Evolutionary conservation across 1,140 invertebrate species (phyloP), one percentile per base, ranked within the genome.

Genomic region (Ylistrum balloti): DNA sequence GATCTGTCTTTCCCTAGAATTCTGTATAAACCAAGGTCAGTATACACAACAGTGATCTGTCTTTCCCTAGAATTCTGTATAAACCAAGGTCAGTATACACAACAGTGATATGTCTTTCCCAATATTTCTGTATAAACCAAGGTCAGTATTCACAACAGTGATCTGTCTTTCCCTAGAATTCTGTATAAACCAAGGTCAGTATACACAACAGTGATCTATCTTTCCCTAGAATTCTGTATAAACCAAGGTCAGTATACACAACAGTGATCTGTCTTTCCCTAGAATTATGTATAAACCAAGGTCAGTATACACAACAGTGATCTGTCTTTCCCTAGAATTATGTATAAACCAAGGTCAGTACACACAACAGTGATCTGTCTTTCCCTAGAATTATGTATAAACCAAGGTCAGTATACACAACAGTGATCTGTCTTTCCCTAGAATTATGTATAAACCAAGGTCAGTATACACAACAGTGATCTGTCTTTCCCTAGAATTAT

Each of bases 301-400:
- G 98, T 97, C 94, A 86, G 90, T 88, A 87, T n/a, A n/a, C 45
- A 33, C 5, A 5, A 38, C 35, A 38, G 20, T 2, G 2, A 86
- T 17, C n/a, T 9, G 56, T 45, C 17, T 28, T 7, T 74, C 15
- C 11, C 56, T 7, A 74, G 22, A 28, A 74, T 28, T 28, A 22
- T 28, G 56, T 74, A 97, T 94, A 97, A 98, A 94, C 97, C 97
- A 88, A 98, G 97, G 98, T 97, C 94, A 86, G 90, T 88, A 87
- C 45, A 33, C 5, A 5, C n/a, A n/a, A 38, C 35, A 38, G 20
- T 2, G 2, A 86, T 17, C n/a, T 9, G 56, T 45, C 17, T 28
- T 7, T 74, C 15, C 11, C 56, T 7, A 74, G 22, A 28, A 74
- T 28, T 28, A 22, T 28, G 56, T 74, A 97, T 94, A 97, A 98